Evolutionary conservation across 2,888 invertebrate species (phyloP).

Genomic region (Cynaeus angustus): DNA sequence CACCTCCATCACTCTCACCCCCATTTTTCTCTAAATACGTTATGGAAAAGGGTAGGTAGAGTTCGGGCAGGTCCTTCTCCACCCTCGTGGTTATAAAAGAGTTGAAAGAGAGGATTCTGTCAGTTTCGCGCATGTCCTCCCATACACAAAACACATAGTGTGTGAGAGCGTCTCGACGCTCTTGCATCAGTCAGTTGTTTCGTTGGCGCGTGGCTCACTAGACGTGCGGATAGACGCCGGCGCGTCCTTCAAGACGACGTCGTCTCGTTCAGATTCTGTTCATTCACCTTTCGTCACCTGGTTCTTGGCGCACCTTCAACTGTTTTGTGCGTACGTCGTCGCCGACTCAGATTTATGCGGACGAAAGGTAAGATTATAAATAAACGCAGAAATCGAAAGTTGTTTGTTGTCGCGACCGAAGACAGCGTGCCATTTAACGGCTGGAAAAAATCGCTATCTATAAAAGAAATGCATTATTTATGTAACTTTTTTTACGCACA

Average conservation of each 20-base stretch:
- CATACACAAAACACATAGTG: constrained; percentile 17
- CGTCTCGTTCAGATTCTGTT: constrained; percentile 29
- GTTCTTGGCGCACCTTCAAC: constrained; percentile 42
- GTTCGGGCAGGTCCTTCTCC: constrained; percentile 38
- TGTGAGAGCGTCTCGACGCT: constrained; percentile 50
- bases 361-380: constrained; percentile 41
- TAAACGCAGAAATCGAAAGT: constrained; percentile 33
- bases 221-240: constrained; percentile 40
- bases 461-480: constrained; percentile 28
- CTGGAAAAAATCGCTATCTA: constrained; percentile 18
- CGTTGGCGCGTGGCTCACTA: constrained; percentile 38
- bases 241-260: constrained; percentile 33
- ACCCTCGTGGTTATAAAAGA: constrained; percentile 37
- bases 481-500: constrained; percentile 20
- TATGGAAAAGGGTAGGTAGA: constrained; percentile 16
- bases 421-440: constrained; percentile 23
- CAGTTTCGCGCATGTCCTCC: constrained; percentile 40
- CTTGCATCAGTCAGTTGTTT: constrained; percentile 45
- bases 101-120: constrained; percentile 27
- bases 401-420: constrained; percentile 4
- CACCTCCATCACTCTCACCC: neutral
- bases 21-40: constrained; percentile 19
- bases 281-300: constrained; percentile 47
- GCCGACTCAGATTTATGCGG: constrained; percentile 23
- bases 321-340: constrained; percentile 29